Conservation (phyloP, 2,797 vertebrate species). For the Etheostoma perlongum region DNA sequence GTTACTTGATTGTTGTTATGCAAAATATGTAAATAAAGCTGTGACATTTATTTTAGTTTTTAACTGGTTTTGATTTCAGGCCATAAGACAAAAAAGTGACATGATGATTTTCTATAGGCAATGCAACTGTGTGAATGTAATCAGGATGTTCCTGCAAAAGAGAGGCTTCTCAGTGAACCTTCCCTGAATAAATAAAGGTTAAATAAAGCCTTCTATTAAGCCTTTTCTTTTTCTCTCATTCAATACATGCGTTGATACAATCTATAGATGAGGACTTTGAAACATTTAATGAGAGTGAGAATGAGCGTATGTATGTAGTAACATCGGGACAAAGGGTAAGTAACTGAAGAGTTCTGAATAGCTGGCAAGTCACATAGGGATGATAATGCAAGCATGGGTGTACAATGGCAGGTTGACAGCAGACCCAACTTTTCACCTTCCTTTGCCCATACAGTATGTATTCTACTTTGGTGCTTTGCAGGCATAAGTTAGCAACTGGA, state of each 20-base stretch:
- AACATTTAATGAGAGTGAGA: too few species aligned
- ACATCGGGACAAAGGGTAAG: neutral
- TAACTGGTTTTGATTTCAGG: too few species aligned
- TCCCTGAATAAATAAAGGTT: too few species aligned
- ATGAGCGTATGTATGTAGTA: neutral
- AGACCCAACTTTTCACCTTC: constrained; percentile 2
- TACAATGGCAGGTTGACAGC: constrained; percentile 33
- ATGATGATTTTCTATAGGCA: too few species aligned
- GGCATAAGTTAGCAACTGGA: neutral
- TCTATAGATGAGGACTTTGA: neutral
- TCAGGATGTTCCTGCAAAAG: too few species aligned
- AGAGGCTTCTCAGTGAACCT: too few species aligned
- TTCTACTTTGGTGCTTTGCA: neutral
- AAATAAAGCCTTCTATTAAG: constrained; percentile 37
- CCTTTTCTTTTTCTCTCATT: constrained; percentile 28
- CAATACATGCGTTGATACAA: constrained; percentile 2
- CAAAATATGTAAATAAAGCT: too few species aligned
- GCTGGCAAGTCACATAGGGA: neutral
- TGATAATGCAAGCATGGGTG: constrained; percentile 2
- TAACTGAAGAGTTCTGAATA: neutral
- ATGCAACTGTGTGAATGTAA: too few species aligned
- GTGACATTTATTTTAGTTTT: too few species aligned
- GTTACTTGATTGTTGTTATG: too few species aligned
- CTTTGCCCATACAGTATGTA: neutral
- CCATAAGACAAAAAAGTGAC: too few species aligned